Base-by-base conservation (phyloP, 2,888 invertebrate species). In the Melanostoma scalare region DNA sequence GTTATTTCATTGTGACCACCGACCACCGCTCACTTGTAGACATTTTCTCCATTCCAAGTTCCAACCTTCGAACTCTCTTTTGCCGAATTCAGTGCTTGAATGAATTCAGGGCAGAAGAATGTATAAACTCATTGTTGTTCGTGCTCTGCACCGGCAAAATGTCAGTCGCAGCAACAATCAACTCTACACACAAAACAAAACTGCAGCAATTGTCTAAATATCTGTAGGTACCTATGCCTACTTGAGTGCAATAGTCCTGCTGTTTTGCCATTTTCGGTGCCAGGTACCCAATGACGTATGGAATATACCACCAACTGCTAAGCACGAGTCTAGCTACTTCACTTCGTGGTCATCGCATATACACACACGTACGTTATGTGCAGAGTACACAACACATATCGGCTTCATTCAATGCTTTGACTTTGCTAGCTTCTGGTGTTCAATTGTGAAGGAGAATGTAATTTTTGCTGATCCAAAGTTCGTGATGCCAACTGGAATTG, bases 211-310 rank as follows among this genome's bases (percentile, higher is more conserved):
- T 71, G 58, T 75, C 71, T 20, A 20, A 20, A 1, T 20, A 20
- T 20, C 20, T 20, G 20, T n/a, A n/a, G n/a, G n/a, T 20, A 20
- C 20, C 20, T 20, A 20, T 20, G 20, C 20, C 20, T 74, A 68
- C 74, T 74, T 63, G 50, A 69, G 44, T 53, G 40, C 61, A 65
- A 60, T 53, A 61, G 33, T 76, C 71, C 52, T 81, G 68, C 40
- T 71, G 65, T 60, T 60, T 36, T 71, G 75, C 60, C 71, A 76
- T 20, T 81, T 80, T 81, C 36, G 71, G 76, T 76, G 36, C 71
- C 76, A 76, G 71, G 76, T 76, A 81, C 71, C 56, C 56, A 10
- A 44, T 44, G 30, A 30, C 30, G 38, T 38, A n/a, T 42, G 31
- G 0, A 33, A 6, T 4, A 60, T 33, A 44, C 8, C 44, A 52